Base-by-base conservation (phyloP, 2,797 vertebrate species). In the Hoplostethus atlanticus region DNA sequence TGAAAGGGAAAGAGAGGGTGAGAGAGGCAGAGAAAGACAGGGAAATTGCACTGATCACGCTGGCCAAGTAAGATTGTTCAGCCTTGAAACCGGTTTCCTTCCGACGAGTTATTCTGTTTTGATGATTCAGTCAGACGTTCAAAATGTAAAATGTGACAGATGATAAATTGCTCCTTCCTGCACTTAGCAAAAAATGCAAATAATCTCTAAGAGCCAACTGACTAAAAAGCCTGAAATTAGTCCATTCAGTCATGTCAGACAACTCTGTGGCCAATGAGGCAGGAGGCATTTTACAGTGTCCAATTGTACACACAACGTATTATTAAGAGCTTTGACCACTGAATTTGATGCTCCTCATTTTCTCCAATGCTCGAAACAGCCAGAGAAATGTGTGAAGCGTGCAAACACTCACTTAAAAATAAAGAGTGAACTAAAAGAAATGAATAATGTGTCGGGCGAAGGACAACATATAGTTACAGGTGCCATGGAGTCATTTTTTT, bases 31-130 rank as follows among this genome's bases (percentile, higher is more conserved):
- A 44, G 68, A 64, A 42, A 75, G 66, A 81, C 58, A 69, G 34
- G 75, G 73, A 76, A 72, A 90, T 64, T 77, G 80, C 63, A 57
- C 51, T 42, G 60, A 86, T 83, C 68, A 76, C 60, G 64, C 40
- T 77, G 69, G 3, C 73, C 46, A 53, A 70, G 67, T 40, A 30
- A 73, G 80, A 77, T 15, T 25, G 38, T 53, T 79, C 57, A 56
- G 58, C 50, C 52, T 68, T 68, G 21, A 77, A 77, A 58, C 12
- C 46, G 47, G 64, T 61, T 56, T 25, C 1, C n/a, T 58, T 64
- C 47, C 56, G 28, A 58, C 58, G 59, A 71, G 44, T 65, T 57
- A 36, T 50, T 83, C 44, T 5, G 17, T 67, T 66, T 16, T 58
- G 25, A 78, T 40, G 17, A 71, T 68, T 76, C 30, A 63, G 15